Evolutionary conservation across 1,140 invertebrate species (phyloP).

Genomic region (Zelostemma sp.): DNA sequence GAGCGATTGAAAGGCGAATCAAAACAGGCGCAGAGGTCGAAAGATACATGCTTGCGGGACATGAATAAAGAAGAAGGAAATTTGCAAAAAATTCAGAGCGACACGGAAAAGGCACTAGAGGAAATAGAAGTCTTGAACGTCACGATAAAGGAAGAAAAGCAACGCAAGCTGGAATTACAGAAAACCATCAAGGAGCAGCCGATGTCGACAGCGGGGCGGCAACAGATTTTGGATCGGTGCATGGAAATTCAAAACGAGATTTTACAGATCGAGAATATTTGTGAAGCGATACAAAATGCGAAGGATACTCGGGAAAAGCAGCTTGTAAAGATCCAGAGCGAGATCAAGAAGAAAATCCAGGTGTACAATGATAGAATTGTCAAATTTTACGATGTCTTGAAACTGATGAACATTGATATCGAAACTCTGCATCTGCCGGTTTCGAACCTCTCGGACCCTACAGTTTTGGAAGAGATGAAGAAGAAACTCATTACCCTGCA

Average conservation of each 20-base stretch:
- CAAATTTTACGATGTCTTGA: background rate
- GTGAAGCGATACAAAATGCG: background rate
- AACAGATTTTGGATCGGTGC: slow-evolving; percentile 6
- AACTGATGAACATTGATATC: background rate
- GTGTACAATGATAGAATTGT: slow-evolving; percentile 1
- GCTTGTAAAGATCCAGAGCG: background rate
- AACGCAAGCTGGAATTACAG: background rate
- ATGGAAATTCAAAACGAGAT: background rate
- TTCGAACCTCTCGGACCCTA: background rate
- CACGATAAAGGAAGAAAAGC: background rate
- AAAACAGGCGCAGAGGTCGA: no score
- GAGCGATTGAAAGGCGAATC: background rate
- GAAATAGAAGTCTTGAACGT: background rate
- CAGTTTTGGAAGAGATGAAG: background rate
- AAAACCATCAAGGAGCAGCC: slow-evolving; percentile 1
- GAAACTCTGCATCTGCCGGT: slow-evolving; percentile 1
- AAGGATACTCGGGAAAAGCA: slow-evolving; percentile 2
- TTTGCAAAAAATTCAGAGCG: background rate
- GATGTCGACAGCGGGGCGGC: background rate
- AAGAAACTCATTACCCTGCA: background rate
- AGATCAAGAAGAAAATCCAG: slow-evolving; percentile 2
- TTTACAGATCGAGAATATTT: background rate
- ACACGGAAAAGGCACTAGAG: background rate
- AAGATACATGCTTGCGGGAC: no score
- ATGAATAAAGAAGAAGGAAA: slow-evolving; percentile 1